These are phyloP conservation scores for Pseudotriccus pelzelni DNA, from an alignment of 2,797 vertebrate species.

Conservation along the genomic window DNA sequence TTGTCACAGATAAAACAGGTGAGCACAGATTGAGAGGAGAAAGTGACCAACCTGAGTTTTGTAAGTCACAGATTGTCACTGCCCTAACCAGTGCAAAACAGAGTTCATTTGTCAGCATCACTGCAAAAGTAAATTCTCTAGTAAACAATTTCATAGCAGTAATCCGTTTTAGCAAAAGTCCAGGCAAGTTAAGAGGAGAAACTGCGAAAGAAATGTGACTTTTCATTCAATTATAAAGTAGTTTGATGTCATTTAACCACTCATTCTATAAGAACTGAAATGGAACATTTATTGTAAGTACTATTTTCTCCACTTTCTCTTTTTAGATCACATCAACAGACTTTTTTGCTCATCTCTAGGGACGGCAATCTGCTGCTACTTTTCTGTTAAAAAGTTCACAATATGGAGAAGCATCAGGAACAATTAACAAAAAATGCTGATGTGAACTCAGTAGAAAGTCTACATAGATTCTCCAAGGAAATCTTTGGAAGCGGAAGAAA, in stretches of 20 bases:
- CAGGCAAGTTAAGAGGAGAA: background rate
- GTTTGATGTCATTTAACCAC: background rate
- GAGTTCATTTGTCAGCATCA: background rate
- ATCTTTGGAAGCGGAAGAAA: constrained; percentile 18
- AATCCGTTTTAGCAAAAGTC: background rate
- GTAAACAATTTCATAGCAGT: background rate
- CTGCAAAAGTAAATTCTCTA: background rate
- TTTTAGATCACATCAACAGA: constrained; percentile 38
- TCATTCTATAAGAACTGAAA: background rate
- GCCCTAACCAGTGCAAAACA: background rate
- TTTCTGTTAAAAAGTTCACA: constrained; percentile 62
- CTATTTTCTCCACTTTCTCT: constrained; percentile 18
- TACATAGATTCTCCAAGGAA: constrained; percentile 53
- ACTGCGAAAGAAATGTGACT: background rate
- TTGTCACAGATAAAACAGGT: background rate
- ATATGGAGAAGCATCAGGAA: constrained; percentile 66
- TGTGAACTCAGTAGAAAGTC: constrained; percentile 45
- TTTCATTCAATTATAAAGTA: background rate
- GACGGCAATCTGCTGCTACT: constrained; percentile 58
- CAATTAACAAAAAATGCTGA: constrained; percentile 64
- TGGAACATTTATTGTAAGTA: constrained; percentile 1
- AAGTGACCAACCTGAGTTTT: background rate
- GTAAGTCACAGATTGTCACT: background rate
- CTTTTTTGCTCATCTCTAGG: constrained; percentile 9
- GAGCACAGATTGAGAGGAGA: background rate